Percentiles rank a stretch among this genome's conserved stretches.
Conservation (phyloP, 2,113 vertebrate species). For the Saguinus midas region DNA sequence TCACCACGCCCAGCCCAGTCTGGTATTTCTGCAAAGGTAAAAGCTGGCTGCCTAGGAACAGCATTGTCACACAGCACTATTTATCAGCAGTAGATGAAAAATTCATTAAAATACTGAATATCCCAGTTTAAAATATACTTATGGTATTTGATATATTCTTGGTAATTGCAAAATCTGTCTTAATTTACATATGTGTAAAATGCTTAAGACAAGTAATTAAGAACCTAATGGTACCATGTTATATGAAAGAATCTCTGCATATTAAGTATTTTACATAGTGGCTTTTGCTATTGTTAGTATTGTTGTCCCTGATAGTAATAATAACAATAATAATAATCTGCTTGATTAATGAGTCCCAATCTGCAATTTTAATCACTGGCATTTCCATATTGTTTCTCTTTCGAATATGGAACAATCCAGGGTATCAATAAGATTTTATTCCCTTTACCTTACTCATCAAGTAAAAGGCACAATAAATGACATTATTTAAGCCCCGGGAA, state of each 20-base stretch:
- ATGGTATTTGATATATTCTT: background rate
- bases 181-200: background rate
- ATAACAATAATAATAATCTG: background rate
- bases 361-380: background rate
- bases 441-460: background rate
- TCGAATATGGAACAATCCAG: background rate
- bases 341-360: background rate
- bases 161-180: background rate
- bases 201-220: slow-evolving; percentile 12
- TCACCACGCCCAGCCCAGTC: too few species aligned
- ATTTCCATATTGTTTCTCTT: background rate
- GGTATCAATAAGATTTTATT: background rate
- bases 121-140: background rate
- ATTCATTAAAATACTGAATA: background rate
- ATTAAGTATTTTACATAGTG: background rate
- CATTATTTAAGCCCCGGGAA: background rate
- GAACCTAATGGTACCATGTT: background rate
- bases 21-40: background rate
- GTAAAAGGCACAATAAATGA: background rate
- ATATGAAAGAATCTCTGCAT: background rate
- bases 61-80: background rate
- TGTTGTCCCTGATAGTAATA: background rate
- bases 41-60: background rate
- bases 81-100: background rate
- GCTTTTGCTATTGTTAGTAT: background rate